Conservation (phyloP, 2,113 vertebrate genomes). For the Acinonyx jubatus region DNA sequence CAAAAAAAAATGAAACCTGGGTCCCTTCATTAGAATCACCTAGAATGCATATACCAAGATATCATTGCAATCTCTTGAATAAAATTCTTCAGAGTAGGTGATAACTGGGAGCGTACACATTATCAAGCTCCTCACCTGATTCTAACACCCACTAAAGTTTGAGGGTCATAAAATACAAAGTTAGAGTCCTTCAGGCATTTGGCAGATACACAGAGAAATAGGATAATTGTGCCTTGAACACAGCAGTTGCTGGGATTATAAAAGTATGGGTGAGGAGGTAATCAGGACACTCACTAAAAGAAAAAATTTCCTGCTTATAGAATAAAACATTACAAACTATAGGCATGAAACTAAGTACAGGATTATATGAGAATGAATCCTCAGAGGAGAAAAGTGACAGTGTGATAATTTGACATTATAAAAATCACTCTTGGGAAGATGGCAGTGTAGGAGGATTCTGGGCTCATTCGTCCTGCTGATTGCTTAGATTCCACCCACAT, state of each 20-base stretch:
- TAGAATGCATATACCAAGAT: not conserved
- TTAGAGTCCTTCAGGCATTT: not conserved
- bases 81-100: not conserved
- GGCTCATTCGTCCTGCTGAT: no score
- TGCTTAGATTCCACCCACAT: no score
- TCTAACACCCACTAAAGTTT: not conserved
- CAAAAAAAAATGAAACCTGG: not conserved
- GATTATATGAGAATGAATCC: not conserved
- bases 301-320: not conserved
- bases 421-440: not conserved
- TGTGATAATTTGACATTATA: not conserved
- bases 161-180: not conserved
- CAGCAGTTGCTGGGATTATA: not conserved
- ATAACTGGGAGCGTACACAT: not conserved
- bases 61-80: not conserved
- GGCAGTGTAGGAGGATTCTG: no score
- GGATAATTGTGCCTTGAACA: not conserved
- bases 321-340: not conserved
- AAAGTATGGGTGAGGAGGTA: not conserved
- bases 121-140: not conserved
- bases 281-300: not conserved
- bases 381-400: not conserved
- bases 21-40: not conserved
- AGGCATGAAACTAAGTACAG: not conserved
- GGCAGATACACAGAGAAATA: not conserved